These are phyloP conservation scores for Anoura caudifer DNA, from an alignment of 2,113 vertebrate species.

Conservation along the genomic window DNA sequence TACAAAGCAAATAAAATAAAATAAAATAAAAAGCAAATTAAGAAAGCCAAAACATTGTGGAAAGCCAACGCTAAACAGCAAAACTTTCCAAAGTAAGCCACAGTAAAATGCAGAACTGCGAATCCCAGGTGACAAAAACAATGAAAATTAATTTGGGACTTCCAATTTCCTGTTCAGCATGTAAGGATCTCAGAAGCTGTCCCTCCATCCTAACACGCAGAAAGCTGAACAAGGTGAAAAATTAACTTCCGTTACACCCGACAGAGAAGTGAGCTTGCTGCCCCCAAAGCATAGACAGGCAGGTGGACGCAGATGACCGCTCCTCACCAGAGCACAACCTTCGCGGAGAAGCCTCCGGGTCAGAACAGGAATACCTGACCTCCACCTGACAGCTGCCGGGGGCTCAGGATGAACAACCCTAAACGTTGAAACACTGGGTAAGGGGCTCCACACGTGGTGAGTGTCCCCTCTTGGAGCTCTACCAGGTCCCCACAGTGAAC, in stretches of 20 bases:
- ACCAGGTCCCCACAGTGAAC: neutral
- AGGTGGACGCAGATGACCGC: neutral
- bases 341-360: neutral
- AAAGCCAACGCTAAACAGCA: neutral
- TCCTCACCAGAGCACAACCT: neutral
- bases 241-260: neutral
- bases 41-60: slow-evolving; percentile 47
- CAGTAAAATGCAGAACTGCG: neutral
- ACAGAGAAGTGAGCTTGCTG: neutral
- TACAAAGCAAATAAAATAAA: neutral
- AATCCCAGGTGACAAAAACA: neutral
- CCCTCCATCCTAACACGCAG: neutral
- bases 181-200: neutral
- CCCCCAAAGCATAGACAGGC: too few relatives aligned
- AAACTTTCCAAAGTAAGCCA: neutral
- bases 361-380: neutral
- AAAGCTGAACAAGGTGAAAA: neutral
- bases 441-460: neutral
- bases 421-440: neutral
- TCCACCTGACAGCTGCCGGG: neutral
- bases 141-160: neutral
- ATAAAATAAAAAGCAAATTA: slow-evolving; percentile 18
- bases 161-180: neutral
- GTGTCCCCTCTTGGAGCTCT: neutral
- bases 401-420: neutral